These are phyloP conservation scores for Dicyrtomina minuta DNA, from an alignment of 2,888 invertebrate species.

Conservation along the genomic window DNA sequence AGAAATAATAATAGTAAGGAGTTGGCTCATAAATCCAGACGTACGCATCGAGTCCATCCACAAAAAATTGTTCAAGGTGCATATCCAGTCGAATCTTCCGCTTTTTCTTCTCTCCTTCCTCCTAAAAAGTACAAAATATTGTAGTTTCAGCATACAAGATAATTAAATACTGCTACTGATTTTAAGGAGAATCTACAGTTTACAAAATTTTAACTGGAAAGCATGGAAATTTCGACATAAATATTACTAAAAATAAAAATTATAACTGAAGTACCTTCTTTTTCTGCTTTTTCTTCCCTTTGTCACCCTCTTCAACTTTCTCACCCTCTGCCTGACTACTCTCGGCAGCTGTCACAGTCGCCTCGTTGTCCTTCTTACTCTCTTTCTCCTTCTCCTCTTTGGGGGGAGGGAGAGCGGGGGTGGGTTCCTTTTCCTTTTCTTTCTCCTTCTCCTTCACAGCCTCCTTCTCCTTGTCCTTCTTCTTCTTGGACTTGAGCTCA, in stretches of 20 bases:
- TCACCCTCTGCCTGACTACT: constrained; percentile 52
- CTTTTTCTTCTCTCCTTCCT: constrained; percentile 69
- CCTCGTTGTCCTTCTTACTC: constrained; percentile 57
- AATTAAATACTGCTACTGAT: not conserved
- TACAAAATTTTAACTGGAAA: not conserved
- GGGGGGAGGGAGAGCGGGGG: too few relatives aligned
- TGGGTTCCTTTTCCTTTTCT: constrained; percentile 58
- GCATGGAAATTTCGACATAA: too few relatives aligned
- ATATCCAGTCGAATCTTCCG: constrained; percentile 94
- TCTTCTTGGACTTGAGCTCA: constrained; percentile 60
- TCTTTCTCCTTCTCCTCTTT: constrained; percentile 52
- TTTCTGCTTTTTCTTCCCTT: constrained; percentile 52
- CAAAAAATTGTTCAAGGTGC: constrained; percentile 92
- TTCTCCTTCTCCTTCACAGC: constrained; percentile 60
- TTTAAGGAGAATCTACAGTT: not conserved
- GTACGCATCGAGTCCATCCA: constrained; percentile 91
- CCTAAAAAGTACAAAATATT: constrained; percentile 44
- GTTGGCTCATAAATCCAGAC: constrained; percentile 99
- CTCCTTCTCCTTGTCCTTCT: constrained; percentile 59
- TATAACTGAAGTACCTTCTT: constrained; percentile 35
- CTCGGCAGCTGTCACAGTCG: constrained; percentile 48
- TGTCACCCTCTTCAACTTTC: constrained; percentile 44
- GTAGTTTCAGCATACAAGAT: not conserved
- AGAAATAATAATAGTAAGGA: constrained; percentile 89
- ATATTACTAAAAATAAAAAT: not conserved